phyloP scores from a whole-genome alignment of 1,140 invertebrate species.

The Eriosoma lanigerum region DNA sequence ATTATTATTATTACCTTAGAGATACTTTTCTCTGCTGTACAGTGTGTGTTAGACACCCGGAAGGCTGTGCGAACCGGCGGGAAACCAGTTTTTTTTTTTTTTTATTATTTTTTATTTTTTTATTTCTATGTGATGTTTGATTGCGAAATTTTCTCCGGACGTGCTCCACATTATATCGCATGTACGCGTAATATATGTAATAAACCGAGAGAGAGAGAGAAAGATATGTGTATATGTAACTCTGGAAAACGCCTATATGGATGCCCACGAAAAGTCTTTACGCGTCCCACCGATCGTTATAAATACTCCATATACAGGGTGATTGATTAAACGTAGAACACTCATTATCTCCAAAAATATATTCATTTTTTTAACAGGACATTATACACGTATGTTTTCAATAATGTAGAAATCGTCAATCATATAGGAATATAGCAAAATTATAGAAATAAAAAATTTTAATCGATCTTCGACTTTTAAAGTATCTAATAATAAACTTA shows the following conservation, averaged over 20 bases:
- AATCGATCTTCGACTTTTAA: no score
- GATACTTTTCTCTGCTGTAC: slow-evolving; percentile 33
- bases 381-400: no score
- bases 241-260: slow-evolving; percentile 20
- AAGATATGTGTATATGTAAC: not conserved
- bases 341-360: not conserved
- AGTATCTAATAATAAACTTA: no score
- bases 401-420: no score
- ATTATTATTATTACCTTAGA: slow-evolving; percentile 50
- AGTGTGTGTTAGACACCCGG: slow-evolving; percentile 39
- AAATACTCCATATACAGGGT: not conserved
- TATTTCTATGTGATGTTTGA: slow-evolving; percentile 30
- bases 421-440: no score
- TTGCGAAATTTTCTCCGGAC: slow-evolving; percentile 51
- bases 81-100: slow-evolving; percentile 40
- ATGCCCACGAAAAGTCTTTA: slow-evolving; percentile 32
- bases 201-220: not conserved
- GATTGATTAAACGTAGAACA: no score
- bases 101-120: no score
- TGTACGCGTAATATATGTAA: not conserved
- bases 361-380: not conserved
- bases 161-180: slow-evolving; percentile 44
- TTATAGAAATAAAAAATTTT: no score
- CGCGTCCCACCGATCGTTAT: not conserved
- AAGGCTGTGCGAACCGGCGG: slow-evolving; percentile 39